phyloP scores from a whole-genome alignment of 2,888 invertebrate genomes.

The Cordilura impudica region DNA sequence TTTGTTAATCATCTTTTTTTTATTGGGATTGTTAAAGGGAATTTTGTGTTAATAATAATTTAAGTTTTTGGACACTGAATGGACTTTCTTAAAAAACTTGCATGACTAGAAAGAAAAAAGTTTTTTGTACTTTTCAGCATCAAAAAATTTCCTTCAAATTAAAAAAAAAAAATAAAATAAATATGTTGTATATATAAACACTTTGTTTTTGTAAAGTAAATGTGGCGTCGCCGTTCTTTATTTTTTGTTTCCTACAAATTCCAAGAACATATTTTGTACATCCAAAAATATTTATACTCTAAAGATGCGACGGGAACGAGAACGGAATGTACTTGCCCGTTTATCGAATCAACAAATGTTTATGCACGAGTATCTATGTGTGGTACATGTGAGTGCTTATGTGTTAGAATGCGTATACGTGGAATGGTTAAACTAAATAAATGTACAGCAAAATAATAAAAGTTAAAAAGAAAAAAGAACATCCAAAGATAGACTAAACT shows the following conservation, averaged over 20 bases:
- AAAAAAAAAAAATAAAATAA: neutral
- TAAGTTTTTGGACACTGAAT: no score
- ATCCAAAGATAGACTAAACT: neutral
- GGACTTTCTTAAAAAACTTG: neutral
- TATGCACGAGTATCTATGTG: no score
- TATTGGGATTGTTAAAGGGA: no score
- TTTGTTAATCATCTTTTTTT: no score
- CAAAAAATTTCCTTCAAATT: no score
- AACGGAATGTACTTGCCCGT: neutral
- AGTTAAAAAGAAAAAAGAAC: neutral
- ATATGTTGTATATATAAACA: neutral
- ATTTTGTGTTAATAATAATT: no score
- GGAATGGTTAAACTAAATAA: neutral
- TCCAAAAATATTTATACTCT: neutral
- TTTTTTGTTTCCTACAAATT: neutral
- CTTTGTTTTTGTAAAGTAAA: neutral
- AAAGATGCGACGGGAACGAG: neutral
- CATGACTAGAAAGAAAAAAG: constrained; percentile 1
- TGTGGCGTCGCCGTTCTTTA: constrained; percentile 13
- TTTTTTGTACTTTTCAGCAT: constrained; percentile 13
- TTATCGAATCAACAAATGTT: neutral
- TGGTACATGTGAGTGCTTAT: no score
- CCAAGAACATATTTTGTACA: constrained; percentile 9
- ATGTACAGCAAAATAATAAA: neutral
- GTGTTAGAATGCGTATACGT: neutral